Evolutionary conservation across 2,888 invertebrate genomes (phyloP), one percentile per base, ranked within the genome.

Genomic region (Parnassius apollo): DNA sequence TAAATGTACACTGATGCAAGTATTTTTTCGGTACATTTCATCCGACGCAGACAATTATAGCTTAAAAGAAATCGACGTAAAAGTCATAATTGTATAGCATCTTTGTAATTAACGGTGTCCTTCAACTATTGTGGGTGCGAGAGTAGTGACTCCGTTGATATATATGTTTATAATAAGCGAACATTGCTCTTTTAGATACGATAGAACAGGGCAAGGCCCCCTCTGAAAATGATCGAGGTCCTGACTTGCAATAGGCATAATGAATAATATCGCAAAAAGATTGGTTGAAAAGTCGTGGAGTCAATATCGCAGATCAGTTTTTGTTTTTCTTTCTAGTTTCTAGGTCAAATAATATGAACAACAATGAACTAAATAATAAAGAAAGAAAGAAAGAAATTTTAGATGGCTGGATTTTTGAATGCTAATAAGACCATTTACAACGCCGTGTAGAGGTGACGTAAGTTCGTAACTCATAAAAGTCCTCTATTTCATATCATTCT

Each of bases 131-230:
- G 35, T 52, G 50, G n/a, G 50, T 58, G 58, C 58, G 55, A 45
- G 62, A 45, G 54, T 62, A 62, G 59, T 62, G 62, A 62, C 62
- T 59, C 59, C 48, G 22, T 49, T 45, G 50, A 55, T 35, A 42
- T 58, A 35, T 44, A 62, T 62, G 59, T 62, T 62, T 62, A 62
- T 50, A 55, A 9, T 50, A 49, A 50, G 25, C 50, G 62, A n/a
- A 50, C 59, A 3, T 62, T 62, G 62, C 59, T 51, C 62, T 55
- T 11, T 18, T 9, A 12, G 58, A 62, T 59, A 51, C 22, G 61
- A 57, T 61, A 56, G 35, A 44, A 48, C 25, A 35, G 62, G 58
- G 42, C 58, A 59, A 55, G 62, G 50, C 54, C 59, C 62, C 51
- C 59, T 12, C 12, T 35, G 57, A 51, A 51, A 55, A 58, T 42